Evolutionary conservation across 2,113 vertebrate genomes (phyloP).

Genomic region (Sterrhoptilus dennistouni): DNA sequence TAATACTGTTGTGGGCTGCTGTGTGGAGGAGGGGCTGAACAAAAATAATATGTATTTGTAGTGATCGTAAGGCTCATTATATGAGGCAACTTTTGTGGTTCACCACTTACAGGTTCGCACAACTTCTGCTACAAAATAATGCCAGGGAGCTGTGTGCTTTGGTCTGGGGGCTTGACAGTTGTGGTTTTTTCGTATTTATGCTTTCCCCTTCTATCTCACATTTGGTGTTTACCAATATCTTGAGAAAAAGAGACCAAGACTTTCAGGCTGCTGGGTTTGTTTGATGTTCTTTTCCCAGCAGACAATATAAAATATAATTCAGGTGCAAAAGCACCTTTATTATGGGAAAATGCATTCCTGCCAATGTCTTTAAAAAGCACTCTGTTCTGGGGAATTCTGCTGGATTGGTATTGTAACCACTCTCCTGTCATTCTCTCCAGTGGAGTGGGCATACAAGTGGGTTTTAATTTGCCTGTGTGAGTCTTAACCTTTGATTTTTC

Average conservation of each 20-base stretch:
- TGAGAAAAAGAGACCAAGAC: not conserved
- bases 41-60: not conserved
- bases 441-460: rapidly evolving
- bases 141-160: not conserved
- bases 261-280: not conserved
- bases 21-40: not conserved
- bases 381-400: not conserved
- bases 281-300: not conserved
- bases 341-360: not conserved
- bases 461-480: not conserved
- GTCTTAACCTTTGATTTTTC: not conserved
- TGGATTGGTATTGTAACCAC: not conserved
- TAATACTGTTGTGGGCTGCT: not conserved
- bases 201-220: not conserved
- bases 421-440: not conserved
- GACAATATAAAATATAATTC: not conserved
- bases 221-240: not conserved
- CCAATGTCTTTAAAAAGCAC: not conserved
- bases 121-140: not conserved
- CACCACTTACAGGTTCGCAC: not conserved
- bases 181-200: not conserved
- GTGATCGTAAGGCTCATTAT: not conserved
- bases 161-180: not conserved
- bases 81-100: not conserved
- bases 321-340: not conserved